These are phyloP conservation scores for Tetrax tetrax DNA, from an alignment of 2,113 vertebrate genomes.

Conservation along the genomic window DNA sequence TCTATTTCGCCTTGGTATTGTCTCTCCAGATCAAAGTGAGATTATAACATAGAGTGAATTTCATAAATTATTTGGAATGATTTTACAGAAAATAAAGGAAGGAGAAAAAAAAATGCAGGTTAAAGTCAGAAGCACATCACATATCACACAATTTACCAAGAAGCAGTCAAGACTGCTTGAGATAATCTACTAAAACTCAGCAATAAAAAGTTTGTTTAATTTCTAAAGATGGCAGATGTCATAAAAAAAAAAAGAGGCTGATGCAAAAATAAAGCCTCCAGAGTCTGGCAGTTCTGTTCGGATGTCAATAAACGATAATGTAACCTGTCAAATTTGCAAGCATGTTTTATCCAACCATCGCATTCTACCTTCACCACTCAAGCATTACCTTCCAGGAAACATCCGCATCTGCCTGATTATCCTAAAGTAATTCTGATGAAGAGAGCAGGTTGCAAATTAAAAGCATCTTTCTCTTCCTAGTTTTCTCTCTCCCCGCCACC, in stretches of 20 bases:
- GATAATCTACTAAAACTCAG: constrained; percentile 44
- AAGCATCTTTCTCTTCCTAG: constrained; percentile 2
- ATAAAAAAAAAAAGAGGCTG: constrained; percentile 35
- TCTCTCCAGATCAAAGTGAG: constrained; percentile 53
- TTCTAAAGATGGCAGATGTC: constrained; percentile 60
- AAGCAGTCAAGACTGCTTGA: constrained; percentile 30
- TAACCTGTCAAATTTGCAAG: constrained; percentile 69
- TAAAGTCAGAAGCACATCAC: constrained; percentile 30
- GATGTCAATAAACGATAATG: constrained; percentile 69
- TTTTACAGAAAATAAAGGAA: background rate
- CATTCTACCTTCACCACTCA: constrained; percentile 61
- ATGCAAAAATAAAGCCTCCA: constrained; percentile 56
- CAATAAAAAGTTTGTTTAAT: constrained; percentile 66
- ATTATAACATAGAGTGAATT: constrained; percentile 47
- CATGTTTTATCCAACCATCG: constrained; percentile 46
- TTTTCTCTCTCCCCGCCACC: background rate
- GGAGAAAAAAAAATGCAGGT: background rate
- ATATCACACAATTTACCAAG: constrained; percentile 15
- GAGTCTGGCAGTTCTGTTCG: constrained; percentile 51
- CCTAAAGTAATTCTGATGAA: constrained; percentile 65
- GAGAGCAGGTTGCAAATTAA: constrained; percentile 66
- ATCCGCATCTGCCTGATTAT: constrained; percentile 70
- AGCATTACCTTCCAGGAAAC: constrained; percentile 62
- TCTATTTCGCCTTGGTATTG: constrained; percentile 27
- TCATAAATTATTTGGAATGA: constrained; percentile 57